Percentiles rank a stretch among this genome's conserved stretches.
Conservation (phyloP, 2,797 vertebrate genomes). For the Pseudocheirus occidentalis region DNA sequence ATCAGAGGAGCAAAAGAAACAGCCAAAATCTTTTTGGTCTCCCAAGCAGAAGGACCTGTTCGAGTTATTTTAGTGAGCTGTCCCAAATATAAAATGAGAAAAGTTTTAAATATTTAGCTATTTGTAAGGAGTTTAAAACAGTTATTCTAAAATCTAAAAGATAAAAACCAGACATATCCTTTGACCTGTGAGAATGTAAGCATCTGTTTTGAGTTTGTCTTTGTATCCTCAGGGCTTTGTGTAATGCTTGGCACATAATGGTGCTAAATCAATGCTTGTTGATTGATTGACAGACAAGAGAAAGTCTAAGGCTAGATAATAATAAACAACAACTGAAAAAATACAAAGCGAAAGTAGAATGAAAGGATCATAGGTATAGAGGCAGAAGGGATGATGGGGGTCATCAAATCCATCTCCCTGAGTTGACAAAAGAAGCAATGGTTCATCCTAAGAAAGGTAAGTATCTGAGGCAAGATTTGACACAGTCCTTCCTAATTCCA, state of each 20-base stretch:
- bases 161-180: not conserved
- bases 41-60: conserved; percentile 92
- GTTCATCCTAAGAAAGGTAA: not conserved
- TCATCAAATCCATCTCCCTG: not conserved
- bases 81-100: conserved; percentile 71
- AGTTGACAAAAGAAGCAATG: not conserved
- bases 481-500: not conserved
- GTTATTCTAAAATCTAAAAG: conserved; percentile 23
- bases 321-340: not conserved
- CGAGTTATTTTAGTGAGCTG: conserved; percentile 98
- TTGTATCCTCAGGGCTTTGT: not conserved
- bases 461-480: not conserved
- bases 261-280: not conserved
- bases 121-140: conserved; percentile 13
- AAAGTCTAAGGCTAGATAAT: not conserved
- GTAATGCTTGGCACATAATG: not conserved
- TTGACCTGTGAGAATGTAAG: not conserved
- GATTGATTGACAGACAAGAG: not conserved
- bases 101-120: conserved; percentile 47
- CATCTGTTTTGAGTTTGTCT: not conserved
- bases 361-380: not conserved
- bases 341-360: not conserved
- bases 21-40: conserved; percentile 97
- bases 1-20: conserved; percentile 97
- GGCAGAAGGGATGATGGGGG: not conserved